These are phyloP conservation scores for Tonatia bakeri DNA, from an alignment of 2,113 vertebrate genomes.

Conservation along the genomic window DNA sequence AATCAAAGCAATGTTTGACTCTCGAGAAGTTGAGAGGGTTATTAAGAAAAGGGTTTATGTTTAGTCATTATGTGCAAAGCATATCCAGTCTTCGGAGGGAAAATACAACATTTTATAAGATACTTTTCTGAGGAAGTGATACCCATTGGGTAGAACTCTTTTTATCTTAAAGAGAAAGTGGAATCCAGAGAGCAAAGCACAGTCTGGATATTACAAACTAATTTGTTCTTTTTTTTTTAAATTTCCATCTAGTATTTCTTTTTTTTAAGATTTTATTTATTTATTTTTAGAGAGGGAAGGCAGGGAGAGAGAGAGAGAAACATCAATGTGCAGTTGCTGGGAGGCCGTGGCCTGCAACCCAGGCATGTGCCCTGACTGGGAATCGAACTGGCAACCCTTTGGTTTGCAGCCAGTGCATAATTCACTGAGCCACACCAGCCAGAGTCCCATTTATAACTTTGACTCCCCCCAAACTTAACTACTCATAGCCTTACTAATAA, in stretches of 20 bases:
- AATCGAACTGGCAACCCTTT: too few relatives aligned
- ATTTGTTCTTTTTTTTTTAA: neutral
- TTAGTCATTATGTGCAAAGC: neutral
- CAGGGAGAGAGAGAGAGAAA: too few relatives aligned
- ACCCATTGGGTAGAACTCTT: neutral
- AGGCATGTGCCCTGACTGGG: too few relatives aligned
- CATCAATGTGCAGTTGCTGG: too few relatives aligned
- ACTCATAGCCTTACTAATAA: neutral
- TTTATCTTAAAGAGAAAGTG: neutral
- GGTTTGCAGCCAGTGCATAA: too few relatives aligned
- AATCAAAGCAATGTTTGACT: constrained; percentile 57
- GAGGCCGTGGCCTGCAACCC: too few relatives aligned
- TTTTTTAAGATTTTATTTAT: too few relatives aligned
- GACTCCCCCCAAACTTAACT: neutral
- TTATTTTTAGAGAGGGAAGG: too few relatives aligned
- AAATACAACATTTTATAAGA: neutral
- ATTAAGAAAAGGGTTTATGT: constrained; percentile 23
- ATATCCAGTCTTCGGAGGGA: neutral
- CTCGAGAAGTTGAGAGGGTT: neutral
- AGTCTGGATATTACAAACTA: neutral
- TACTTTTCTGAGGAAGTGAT: neutral
- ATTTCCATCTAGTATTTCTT: too few relatives aligned
- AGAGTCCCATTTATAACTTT: too few relatives aligned
- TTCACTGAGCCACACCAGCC: too few relatives aligned
- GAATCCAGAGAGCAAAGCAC: neutral